Percentiles rank a stretch among this genome's conserved stretches.
Evolutionary conservation across 2,797 vertebrate genomes (phyloP).

Genomic region (Alcedo atthis): DNA sequence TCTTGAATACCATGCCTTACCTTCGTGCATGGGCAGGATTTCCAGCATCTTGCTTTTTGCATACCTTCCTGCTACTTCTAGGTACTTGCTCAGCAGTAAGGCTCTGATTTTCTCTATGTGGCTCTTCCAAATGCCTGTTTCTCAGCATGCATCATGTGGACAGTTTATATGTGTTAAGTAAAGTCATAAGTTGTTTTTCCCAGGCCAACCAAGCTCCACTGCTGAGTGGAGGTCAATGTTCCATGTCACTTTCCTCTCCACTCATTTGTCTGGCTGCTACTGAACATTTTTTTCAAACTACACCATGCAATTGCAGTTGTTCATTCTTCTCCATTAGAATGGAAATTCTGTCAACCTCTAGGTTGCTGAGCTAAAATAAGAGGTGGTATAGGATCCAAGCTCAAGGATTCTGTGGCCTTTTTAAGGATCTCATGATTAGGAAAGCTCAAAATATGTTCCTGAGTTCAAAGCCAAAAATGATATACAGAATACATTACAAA

Average conservation of each 20-base stretch:
- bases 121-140: not conserved
- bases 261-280: not conserved
- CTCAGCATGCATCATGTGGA: not conserved
- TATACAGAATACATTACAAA: not conserved
- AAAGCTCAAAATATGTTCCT: not conserved
- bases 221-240: not conserved
- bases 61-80: not conserved
- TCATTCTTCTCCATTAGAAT: not conserved
- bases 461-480: not conserved
- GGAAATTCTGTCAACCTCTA: not conserved
- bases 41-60: not conserved
- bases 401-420: not conserved
- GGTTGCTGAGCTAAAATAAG: not conserved
- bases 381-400: not conserved
- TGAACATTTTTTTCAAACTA: not conserved
- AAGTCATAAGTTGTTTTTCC: not conserved
- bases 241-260: not conserved
- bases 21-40: not conserved
- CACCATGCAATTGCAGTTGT: not conserved
- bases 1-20: not conserved
- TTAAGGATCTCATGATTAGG: not conserved
- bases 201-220: not conserved
- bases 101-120: not conserved
- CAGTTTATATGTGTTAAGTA: rapidly evolving
- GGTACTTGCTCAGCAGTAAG: not conserved